Evolutionary conservation across 2,113 vertebrate genomes (phyloP).

Genomic region (Strix uralensis): DNA sequence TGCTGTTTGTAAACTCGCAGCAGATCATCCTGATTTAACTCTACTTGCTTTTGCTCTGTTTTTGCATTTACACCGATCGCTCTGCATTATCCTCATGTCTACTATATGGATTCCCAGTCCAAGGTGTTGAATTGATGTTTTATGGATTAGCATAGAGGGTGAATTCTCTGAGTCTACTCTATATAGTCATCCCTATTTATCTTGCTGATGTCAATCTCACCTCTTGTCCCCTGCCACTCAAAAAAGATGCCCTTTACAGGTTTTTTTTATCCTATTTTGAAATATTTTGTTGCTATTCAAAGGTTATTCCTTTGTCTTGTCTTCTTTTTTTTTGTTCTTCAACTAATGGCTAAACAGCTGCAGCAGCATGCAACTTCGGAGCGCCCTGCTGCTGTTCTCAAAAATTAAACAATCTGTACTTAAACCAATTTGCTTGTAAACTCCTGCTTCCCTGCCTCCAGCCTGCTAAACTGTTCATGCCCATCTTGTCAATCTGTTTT

Average conservation of each 20-base stretch:
- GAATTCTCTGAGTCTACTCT: neutral
- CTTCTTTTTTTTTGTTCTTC: neutral
- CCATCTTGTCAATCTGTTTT: constrained; percentile 40
- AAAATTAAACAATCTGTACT: constrained; percentile 24
- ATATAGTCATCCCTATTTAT: neutral
- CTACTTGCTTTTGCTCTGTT: neutral
- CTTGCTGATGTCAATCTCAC: neutral
- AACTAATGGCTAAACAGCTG: constrained; percentile 22
- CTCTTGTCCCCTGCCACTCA: neutral
- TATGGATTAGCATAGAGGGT: neutral
- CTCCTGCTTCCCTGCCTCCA: constrained; percentile 13
- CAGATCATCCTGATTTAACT: neutral
- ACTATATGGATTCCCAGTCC: neutral
- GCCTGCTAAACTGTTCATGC: constrained; percentile 44
- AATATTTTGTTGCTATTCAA: neutral
- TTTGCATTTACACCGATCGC: neutral
- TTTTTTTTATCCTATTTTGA: neutral
- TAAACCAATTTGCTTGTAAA: constrained; percentile 53
- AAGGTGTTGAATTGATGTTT: neutral
- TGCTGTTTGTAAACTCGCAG: fast-evolving
- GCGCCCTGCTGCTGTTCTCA: constrained; percentile 1
- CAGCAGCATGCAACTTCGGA: neutral
- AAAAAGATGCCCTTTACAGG: neutral
- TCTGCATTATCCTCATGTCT: neutral
- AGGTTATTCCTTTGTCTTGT: neutral